phyloP scores from a whole-genome alignment of 23 tunicate genomes.

The Halocynthia roretzi region DNA sequence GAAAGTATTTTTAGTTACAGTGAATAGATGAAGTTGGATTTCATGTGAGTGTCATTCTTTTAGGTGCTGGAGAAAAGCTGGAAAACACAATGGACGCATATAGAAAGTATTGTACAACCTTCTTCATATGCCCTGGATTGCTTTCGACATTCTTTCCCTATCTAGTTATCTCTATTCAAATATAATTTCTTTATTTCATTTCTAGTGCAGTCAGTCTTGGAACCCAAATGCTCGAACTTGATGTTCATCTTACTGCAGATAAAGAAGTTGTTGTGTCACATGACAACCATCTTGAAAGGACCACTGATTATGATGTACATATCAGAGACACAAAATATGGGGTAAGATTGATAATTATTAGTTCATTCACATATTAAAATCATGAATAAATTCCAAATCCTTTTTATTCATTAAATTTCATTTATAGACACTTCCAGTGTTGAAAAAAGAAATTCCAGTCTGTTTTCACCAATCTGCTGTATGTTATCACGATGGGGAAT shows the following conservation, averaged over 20 bases:
- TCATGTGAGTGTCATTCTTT: neutral
- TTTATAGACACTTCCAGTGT: constrained; percentile 37
- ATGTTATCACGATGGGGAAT: constrained; percentile 25
- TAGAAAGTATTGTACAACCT: constrained; percentile 33
- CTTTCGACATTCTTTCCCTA: too few relatives aligned
- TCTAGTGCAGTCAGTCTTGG: constrained; percentile 54
- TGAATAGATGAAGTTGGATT: neutral
- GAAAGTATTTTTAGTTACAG: neutral
- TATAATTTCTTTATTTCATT: neutral
- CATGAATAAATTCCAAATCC: too few relatives aligned
- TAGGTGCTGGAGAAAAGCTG: constrained; percentile 66
- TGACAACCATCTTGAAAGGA: constrained; percentile 39
- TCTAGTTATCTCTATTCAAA: neutral
- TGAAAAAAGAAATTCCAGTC: constrained; percentile 29
- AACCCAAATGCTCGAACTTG: constrained; percentile 78
- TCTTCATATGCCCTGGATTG: neutral
- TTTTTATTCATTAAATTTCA: too few relatives aligned
- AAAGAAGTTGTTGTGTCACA: constrained; percentile 62
- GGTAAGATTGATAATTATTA: constrained; percentile 17
- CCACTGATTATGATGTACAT: constrained; percentile 27
- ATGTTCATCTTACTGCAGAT: constrained; percentile 66
- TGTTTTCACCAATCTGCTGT: constrained; percentile 11
- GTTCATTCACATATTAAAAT: too few relatives aligned
- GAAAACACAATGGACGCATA: constrained; percentile 75
- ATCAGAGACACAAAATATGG: constrained; percentile 40